Conservation (phyloP, 1,140 invertebrate species). For the Eumeta japonica region DNA sequence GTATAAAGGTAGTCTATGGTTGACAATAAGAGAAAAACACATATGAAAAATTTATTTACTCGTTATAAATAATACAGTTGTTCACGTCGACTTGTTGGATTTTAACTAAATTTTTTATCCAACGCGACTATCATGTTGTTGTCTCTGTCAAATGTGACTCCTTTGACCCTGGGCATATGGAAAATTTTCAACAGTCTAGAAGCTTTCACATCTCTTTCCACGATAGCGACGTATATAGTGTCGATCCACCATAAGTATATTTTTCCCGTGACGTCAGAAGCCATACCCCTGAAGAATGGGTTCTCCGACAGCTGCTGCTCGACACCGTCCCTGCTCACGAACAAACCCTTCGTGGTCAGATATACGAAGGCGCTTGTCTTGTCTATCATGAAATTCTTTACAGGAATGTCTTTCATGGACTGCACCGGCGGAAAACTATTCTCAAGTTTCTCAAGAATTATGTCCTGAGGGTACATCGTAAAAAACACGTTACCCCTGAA, state of each 20-base stretch:
- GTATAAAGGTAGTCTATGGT: too few species aligned
- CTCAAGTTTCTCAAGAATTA: constrained; percentile 32
- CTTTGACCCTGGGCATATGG: constrained; percentile 25
- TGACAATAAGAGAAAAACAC: too few species aligned
- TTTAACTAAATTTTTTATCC: constrained; percentile 25
- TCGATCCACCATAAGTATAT: constrained; percentile 47
- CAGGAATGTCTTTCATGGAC: constrained; percentile 16
- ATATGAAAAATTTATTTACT: too few species aligned
- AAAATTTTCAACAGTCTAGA: constrained; percentile 26
- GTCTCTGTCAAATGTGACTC: constrained; percentile 38
- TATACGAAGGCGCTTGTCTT: constrained; percentile 32
- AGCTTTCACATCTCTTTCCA: constrained; percentile 20
- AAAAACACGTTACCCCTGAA: constrained; percentile 40
- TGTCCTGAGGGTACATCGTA: constrained; percentile 22
- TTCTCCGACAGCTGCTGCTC: constrained; percentile 27
- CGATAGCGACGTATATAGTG: constrained; percentile 32
- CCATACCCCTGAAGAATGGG: constrained; percentile 35
- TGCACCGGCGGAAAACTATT: constrained; percentile 25
- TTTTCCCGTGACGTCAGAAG: constrained; percentile 28
- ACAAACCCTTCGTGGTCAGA: constrained; percentile 17
- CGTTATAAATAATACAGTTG: too few species aligned
- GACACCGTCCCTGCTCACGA: constrained; percentile 1
- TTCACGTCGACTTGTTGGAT: constrained; percentile 19
- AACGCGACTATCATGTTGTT: constrained; percentile 39
- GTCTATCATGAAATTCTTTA: constrained; percentile 36